Percentiles rank a stretch among this genome's conserved stretches.
Conservation (phyloP, 1,140 invertebrate species). For the Catajapyx aquilonaris region DNA sequence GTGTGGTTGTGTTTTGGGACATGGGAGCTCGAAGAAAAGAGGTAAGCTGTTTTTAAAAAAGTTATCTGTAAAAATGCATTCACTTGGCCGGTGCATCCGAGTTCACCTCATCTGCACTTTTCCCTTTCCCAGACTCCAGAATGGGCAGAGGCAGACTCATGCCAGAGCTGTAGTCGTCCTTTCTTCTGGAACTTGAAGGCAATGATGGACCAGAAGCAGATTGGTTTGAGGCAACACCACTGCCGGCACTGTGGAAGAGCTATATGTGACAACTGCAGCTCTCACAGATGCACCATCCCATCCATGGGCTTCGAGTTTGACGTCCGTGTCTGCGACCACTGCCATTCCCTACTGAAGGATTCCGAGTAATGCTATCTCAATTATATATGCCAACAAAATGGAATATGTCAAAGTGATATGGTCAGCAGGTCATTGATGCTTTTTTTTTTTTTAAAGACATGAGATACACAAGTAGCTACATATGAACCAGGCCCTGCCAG, state of each 20-base stretch:
- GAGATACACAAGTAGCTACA: no score
- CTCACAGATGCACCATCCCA: slow-evolving; percentile 67
- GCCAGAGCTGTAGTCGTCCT: slow-evolving; percentile 77
- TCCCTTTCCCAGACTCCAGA: slow-evolving; percentile 46
- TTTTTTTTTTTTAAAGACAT: no score
- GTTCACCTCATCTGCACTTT: no score
- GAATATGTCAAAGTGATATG: no score
- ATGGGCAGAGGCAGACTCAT: slow-evolving; percentile 84
- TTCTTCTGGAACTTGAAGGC: slow-evolving; percentile 97
- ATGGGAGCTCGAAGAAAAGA: slow-evolving; percentile 70
- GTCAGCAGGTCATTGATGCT: no score
- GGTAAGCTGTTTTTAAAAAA: no score
- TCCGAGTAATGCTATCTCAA: slow-evolving; percentile 53
- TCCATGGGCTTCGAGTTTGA: slow-evolving; percentile 95
- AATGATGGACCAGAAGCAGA: slow-evolving; percentile 91
- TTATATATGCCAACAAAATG: no score
- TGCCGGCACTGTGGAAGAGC: slow-evolving; percentile 78
- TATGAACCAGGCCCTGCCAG: no score
- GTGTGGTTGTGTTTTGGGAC: slow-evolving; percentile 86
- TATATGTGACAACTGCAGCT: slow-evolving; percentile 80
- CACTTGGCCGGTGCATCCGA: no score
- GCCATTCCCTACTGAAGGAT: slow-evolving; percentile 58
- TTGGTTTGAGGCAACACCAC: slow-evolving; percentile 78
- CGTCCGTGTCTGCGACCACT: slow-evolving; percentile 85
- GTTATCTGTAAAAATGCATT: no score